Percentiles rank a stretch among this genome's conserved stretches.
Conservation (phyloP, 2,797 vertebrate genomes). For the Neopelma chrysocephalum region DNA sequence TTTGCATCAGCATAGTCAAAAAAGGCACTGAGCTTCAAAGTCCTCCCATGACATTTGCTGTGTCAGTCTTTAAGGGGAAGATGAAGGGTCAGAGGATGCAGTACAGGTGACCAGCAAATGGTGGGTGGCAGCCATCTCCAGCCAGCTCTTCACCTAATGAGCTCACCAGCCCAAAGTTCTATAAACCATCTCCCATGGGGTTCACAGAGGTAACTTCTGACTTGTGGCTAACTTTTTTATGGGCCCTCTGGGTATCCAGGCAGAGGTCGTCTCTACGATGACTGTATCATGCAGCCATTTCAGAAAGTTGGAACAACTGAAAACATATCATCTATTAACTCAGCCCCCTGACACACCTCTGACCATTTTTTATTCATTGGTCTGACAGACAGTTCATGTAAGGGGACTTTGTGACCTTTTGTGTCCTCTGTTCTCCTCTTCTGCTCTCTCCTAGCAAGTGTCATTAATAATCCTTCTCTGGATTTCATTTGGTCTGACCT, state of each 20-base stretch:
- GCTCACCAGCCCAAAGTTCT: background rate
- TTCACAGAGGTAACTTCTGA: background rate
- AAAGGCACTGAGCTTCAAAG: background rate
- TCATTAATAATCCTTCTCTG: background rate
- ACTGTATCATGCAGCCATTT: background rate
- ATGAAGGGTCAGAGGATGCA: background rate
- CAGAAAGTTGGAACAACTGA: background rate
- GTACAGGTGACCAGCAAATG: background rate
- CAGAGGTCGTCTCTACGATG: background rate
- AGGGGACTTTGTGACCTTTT: background rate
- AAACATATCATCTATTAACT: background rate
- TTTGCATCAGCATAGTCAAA: background rate
- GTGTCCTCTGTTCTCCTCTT: background rate
- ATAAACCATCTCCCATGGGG: rapidly evolving
- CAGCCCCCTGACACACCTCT: background rate
- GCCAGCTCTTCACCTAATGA: background rate
- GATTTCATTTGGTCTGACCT: background rate
- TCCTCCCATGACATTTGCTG: background rate
- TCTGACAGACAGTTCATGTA: background rate
- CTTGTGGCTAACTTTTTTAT: background rate
- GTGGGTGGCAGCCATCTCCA: background rate
- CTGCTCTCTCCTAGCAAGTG: background rate
- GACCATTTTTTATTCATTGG: background rate
- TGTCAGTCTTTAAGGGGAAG: background rate
- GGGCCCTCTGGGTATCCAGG: background rate